Percentiles rank a stretch among this genome's conserved stretches.
phyloP scores from a whole-genome alignment of 2,797 vertebrate species.

The Acropternis orthonyx region DNA sequence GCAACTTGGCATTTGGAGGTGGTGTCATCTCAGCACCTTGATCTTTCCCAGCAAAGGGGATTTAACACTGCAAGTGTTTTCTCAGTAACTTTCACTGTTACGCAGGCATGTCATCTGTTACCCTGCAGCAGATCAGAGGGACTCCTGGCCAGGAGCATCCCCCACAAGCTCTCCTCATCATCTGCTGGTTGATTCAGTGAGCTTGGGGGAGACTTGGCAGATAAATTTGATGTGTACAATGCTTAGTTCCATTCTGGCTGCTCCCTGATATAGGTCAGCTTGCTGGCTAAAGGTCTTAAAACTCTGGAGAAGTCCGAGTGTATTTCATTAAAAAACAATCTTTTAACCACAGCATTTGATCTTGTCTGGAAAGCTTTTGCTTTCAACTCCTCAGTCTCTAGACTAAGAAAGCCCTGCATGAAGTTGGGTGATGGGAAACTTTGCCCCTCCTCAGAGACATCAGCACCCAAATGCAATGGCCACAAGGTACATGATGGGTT shows the following conservation, averaged over 20 bases:
- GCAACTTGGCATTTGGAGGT: neutral
- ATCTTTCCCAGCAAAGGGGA: neutral
- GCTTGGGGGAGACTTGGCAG: neutral
- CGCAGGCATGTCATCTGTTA: fast-evolving
- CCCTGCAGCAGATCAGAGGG: neutral
- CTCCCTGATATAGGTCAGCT: neutral
- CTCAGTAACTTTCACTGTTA: neutral
- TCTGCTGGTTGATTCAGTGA: neutral
- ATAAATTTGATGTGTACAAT: neutral
- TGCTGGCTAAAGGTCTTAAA: neutral
- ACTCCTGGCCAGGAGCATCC: neutral
- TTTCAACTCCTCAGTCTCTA: neutral
- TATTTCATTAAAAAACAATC: neutral
- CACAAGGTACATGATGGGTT: neutral
- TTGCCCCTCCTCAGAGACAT: neutral
- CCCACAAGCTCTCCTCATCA: neutral
- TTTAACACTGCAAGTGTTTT: neutral
- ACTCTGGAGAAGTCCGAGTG: fast-evolving
- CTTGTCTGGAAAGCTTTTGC: neutral
- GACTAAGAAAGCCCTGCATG: neutral
- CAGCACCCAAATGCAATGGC: neutral
- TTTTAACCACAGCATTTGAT: neutral
- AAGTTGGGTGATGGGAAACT: neutral
- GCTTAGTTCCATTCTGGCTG: neutral
- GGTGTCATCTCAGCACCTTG: fast-evolving